Evolutionary conservation across 2,888 invertebrate genomes (phyloP).

Genomic region (Stenodema calcarata): DNA sequence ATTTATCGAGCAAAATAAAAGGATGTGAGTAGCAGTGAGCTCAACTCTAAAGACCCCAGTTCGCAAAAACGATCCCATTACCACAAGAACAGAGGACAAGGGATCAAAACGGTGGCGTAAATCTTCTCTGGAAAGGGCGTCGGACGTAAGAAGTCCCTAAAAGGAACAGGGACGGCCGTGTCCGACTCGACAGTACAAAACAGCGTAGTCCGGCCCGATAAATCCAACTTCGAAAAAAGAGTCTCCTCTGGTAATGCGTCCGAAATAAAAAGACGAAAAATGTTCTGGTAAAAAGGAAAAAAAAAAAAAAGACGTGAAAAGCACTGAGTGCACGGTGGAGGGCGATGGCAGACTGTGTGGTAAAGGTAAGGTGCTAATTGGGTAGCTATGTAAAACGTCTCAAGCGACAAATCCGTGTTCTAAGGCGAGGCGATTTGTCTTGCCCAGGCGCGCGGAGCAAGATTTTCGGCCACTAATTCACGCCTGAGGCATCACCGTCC

Average conservation of each 20-base stretch:
- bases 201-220: not conserved
- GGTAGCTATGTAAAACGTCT: conserved; percentile 32
- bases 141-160: not conserved
- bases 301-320: not conserved
- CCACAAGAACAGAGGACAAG: not conserved
- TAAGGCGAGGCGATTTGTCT: conserved; percentile 5
- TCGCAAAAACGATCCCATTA: conserved; percentile 2
- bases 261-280: not conserved
- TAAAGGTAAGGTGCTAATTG: conserved; percentile 16
- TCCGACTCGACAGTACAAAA: not conserved
- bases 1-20: not conserved
- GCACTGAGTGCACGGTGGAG: not conserved
- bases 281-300: not conserved
- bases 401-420: not conserved
- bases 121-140: not conserved
- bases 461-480: not conserved
- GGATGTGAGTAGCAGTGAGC: not conserved
- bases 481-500: not conserved
- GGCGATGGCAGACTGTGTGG: not conserved
- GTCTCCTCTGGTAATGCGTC: not conserved
- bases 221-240: not conserved
- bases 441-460: not conserved
- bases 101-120: not conserved
- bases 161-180: not conserved
- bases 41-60: not conserved